Evolutionary conservation across 2,797 vertebrate genomes (phyloP).

Genomic region (Craterocephalus amniculus): DNA sequence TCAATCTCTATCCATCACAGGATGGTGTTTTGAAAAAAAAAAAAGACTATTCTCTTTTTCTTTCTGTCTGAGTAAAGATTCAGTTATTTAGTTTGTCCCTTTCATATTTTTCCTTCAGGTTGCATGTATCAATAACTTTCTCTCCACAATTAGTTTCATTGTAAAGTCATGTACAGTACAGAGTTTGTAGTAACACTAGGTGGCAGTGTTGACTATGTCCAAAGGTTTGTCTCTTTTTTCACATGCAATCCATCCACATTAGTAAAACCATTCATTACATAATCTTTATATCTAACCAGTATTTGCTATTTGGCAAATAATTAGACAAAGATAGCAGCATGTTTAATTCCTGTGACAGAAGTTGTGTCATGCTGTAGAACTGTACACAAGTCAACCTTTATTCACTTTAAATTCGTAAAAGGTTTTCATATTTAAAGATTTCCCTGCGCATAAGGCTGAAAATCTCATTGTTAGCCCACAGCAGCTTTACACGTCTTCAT

Average conservation of each 20-base stretch:
- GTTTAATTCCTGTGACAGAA: not conserved
- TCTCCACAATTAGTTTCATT: not conserved
- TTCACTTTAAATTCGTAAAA: not conserved
- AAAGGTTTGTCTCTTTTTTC: not conserved
- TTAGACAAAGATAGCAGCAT: not conserved
- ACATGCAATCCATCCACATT: not conserved
- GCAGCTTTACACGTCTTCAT: not conserved
- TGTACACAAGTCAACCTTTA: not conserved
- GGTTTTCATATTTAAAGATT: not conserved
- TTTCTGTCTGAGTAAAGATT: not conserved
- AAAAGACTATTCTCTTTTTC: not conserved
- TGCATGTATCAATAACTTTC: not conserved
- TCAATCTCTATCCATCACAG: not conserved
- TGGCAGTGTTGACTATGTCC: slow-evolving; percentile 48
- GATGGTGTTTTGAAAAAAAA: not conserved
- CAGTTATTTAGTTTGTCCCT: not conserved
- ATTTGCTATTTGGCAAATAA: not conserved
- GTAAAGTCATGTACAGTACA: slow-evolving; percentile 21
- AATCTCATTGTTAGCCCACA: not conserved
- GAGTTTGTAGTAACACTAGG: slow-evolving; percentile 46
- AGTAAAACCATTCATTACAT: not conserved
- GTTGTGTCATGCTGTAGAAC: not conserved
- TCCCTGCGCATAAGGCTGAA: not conserved
- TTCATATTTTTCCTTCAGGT: not conserved
- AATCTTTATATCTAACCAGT: not conserved